These are phyloP conservation scores for Slavum lentiscoides DNA, from an alignment of 2,888 invertebrate species.

Conservation along the genomic window DNA sequence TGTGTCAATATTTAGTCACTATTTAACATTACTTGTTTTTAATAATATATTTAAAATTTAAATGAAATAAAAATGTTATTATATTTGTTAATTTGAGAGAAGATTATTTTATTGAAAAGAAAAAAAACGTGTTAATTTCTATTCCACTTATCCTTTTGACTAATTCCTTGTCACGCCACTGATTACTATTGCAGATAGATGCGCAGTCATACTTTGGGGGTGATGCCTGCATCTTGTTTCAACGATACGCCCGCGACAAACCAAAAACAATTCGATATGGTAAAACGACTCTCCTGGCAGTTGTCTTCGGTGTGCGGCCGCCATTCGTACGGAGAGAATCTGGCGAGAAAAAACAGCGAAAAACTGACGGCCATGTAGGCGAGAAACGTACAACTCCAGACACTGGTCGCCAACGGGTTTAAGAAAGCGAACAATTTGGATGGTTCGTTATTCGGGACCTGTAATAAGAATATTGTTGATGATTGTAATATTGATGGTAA, in stretches of 20 bases:
- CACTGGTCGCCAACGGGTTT: constrained; percentile 93
- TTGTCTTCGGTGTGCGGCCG: constrained; percentile 80
- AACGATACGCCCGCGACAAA: constrained; percentile 93
- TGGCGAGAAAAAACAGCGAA: constrained; percentile 92
- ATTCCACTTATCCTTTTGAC: no score
- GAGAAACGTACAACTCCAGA: constrained; percentile 93
- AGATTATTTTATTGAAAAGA: no score
- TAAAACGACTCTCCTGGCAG: constrained; percentile 91
- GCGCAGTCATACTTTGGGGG: constrained; percentile 76
- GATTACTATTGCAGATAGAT: neutral
- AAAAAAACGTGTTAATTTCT: no score
- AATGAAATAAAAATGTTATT: no score
- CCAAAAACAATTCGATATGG: constrained; percentile 95
- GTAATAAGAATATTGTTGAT: constrained; percentile 56
- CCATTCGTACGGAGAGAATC: constrained; percentile 97
- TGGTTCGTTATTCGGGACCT: constrained; percentile 88
- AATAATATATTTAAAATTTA: no score
- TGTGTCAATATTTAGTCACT: no score
- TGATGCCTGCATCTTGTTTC: constrained; percentile 88
- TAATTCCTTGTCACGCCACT: neutral
- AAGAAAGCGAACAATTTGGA: constrained; percentile 92
- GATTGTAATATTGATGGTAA: no score
- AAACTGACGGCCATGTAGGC: constrained; percentile 93
- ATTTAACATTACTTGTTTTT: no score
- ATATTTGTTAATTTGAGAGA: no score